Conservation (phyloP, 2,888 invertebrate species). For the Petrophora chlorosata region DNA sequence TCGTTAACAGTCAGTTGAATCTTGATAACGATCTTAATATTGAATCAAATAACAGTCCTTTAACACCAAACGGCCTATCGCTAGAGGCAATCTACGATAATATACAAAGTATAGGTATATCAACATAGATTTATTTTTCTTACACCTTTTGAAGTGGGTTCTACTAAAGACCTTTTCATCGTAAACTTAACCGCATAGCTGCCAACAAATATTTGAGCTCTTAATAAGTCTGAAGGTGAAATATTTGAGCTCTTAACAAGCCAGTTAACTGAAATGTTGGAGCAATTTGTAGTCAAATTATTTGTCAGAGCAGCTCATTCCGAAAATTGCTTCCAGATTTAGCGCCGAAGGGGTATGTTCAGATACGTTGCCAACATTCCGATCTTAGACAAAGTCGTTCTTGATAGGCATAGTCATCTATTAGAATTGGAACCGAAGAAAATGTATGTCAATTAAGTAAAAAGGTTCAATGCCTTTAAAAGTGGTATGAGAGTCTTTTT, state of each 20-base stretch:
- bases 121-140: conserved; percentile 35
- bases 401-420: conserved; percentile 42
- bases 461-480: too few relatives aligned
- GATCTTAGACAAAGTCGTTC: conserved; percentile 56
- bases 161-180: conserved; percentile 31
- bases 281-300: conserved; percentile 75
- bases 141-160: conserved; percentile 7
- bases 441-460: too few relatives aligned
- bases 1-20: too few relatives aligned
- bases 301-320: conserved; percentile 75
- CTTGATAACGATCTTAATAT: conserved; percentile 46
- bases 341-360: conserved; percentile 69
- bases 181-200: conserved; percentile 27
- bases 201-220: conserved; percentile 39
- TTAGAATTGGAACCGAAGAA: conserved; percentile 48
- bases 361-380: conserved; percentile 54
- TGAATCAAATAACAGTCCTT: conserved; percentile 47
- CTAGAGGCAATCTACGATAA: conserved; percentile 43
- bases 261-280: conserved; percentile 57
- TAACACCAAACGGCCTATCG: conserved; percentile 32
- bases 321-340: conserved; percentile 79
- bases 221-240: conserved; percentile 60
- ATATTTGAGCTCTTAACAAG: conserved; percentile 54
- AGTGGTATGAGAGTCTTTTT: too few relatives aligned
- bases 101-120: too few relatives aligned